phyloP scores from a whole-genome alignment of 2,113 vertebrate species.

The Phocoena sinus region DNA sequence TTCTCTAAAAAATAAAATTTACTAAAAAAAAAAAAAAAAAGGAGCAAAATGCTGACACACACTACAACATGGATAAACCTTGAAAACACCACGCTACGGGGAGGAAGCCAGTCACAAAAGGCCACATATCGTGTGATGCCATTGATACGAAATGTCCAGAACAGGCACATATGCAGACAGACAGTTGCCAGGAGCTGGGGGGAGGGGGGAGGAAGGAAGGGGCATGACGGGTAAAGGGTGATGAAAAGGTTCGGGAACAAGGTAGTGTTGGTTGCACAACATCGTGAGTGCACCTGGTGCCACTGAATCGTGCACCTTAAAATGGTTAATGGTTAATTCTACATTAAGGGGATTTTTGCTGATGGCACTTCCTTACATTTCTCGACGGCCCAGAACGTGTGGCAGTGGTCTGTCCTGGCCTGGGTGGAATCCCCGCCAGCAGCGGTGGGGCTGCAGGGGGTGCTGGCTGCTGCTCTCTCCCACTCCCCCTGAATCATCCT shows the following conservation, averaged over 20 bases:
- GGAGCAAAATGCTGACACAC: neutral
- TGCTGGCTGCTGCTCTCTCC: neutral
- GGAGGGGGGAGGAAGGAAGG: neutral
- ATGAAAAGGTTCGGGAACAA: neutral
- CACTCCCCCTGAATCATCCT: neutral
- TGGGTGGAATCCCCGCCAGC: neutral
- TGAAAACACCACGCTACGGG: neutral
- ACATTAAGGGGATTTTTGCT: neutral
- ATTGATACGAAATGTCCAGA: neutral
- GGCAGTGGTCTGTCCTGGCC: neutral
- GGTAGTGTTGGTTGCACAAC: neutral
- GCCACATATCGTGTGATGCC: neutral
- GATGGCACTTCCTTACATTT: neutral
- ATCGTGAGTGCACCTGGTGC: neutral
- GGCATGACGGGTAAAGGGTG: neutral
- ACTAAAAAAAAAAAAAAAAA: neutral
- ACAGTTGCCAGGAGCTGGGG: neutral
- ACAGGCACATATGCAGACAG: neutral
- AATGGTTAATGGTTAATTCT: neutral
- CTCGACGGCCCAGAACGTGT: neutral
- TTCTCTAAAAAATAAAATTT: neutral
- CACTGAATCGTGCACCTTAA: neutral
- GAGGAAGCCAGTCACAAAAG: neutral
- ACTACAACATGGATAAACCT: neutral
- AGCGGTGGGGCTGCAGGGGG: neutral